These are phyloP conservation scores for Pyrrhia umbra DNA, from an alignment of 2,888 invertebrate species.

Conservation along the genomic window DNA sequence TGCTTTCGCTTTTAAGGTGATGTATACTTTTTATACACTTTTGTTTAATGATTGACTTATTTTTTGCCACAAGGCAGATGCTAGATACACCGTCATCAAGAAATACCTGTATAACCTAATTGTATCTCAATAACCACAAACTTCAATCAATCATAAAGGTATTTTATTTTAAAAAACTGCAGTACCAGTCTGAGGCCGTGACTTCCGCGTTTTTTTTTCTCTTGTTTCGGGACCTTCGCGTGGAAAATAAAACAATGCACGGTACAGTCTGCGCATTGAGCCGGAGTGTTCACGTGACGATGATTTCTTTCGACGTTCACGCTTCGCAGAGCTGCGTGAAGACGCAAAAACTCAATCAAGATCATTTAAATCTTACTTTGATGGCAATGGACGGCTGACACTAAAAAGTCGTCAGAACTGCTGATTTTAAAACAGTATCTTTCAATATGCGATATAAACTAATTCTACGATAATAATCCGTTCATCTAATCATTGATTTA, in stretches of 20 bases:
- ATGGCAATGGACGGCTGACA: slow-evolving; percentile 26
- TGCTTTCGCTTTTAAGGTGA: slow-evolving; percentile 27
- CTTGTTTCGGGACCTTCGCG: slow-evolving; percentile 63
- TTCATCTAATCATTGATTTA: slow-evolving; percentile 9
- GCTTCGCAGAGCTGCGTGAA: slow-evolving; percentile 47
- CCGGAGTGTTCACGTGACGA: slow-evolving; percentile 60
- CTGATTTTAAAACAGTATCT: neutral
- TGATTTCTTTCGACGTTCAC: slow-evolving; percentile 54
- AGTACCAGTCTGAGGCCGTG: slow-evolving; percentile 57
- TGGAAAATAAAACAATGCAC: slow-evolving; percentile 53
- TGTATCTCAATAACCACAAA: neutral
- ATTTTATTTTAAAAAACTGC: slow-evolving; percentile 33
- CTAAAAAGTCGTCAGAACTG: slow-evolving; percentile 5
- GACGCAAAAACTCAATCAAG: slow-evolving; percentile 56
- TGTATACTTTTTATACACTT: no score
- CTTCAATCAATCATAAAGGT: slow-evolving; percentile 15
- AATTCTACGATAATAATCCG: neutral
- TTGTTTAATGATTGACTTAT: neutral
- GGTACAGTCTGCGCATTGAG: slow-evolving; percentile 62
- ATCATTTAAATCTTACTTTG: slow-evolving; percentile 53
- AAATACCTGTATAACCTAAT: neutral
- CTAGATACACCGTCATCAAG: neutral
- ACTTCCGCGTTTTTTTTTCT: slow-evolving; percentile 74
- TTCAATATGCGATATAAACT: neutral
- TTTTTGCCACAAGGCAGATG: neutral